A percentile compares a stretch with the other conserved stretches of the same genome.
These are phyloP conservation scores for Tragelaphus scriptus DNA, from an alignment of 2,113 vertebrate genomes.

Conservation along the genomic window DNA sequence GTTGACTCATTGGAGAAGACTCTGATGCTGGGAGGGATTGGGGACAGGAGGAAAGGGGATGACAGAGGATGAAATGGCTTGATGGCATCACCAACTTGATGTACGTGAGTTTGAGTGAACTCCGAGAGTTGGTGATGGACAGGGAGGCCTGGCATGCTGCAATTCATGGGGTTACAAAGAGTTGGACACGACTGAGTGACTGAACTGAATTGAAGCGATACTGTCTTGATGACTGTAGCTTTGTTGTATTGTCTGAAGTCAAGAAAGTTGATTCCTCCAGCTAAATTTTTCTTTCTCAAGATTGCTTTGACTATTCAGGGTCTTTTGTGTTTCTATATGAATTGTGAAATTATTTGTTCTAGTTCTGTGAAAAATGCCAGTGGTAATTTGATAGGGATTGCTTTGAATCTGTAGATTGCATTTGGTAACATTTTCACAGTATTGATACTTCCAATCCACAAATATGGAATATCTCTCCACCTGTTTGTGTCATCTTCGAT, in stretches of 20 bases:
- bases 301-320: not conserved
- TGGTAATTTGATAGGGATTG: not conserved
- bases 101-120: too few species aligned
- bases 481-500: not conserved
- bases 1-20: too few species aligned
- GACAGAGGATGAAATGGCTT: too few species aligned
- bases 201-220: not conserved
- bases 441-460: not conserved
- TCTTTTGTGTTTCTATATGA: not conserved
- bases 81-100: too few species aligned
- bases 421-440: not conserved
- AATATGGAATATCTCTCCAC: not conserved
- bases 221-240: not conserved
- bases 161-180: too few species aligned
- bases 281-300: not conserved
- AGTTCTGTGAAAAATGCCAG: not conserved
- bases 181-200: too few species aligned
- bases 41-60: too few species aligned
- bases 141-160: too few species aligned
- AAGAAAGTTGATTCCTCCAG: not conserved
- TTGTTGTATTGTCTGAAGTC: not conserved
- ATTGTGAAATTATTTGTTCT: not conserved
- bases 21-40: too few species aligned
- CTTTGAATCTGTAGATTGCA: not conserved
- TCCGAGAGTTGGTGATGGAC: too few species aligned